Conservation (phyloP, 2,797 vertebrate species). For the Acestrorhynchus altus region DNA sequence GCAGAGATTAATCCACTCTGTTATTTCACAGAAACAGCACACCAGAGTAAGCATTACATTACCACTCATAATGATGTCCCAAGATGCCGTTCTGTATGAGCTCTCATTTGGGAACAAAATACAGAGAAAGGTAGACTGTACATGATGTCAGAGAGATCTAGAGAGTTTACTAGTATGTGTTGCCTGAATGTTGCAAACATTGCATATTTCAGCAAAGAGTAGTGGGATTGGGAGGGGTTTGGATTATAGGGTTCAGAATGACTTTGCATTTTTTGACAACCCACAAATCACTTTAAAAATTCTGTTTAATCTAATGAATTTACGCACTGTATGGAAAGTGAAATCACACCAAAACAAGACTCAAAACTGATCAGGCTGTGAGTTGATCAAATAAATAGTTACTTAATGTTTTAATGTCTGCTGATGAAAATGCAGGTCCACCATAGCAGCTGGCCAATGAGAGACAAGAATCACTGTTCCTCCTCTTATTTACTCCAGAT, state of each 20-base stretch:
- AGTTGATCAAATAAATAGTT: neutral
- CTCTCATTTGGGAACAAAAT: neutral
- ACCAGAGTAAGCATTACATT: neutral
- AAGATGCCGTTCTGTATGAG: neutral
- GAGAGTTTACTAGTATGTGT: neutral
- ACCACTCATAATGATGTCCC: constrained; percentile 49
- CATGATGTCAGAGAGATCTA: constrained; percentile 8
- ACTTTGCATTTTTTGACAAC: constrained; percentile 34
- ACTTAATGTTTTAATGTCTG: neutral
- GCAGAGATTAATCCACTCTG: neutral
- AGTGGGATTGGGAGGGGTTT: constrained; percentile 23
- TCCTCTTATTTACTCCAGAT: constrained; percentile 31
- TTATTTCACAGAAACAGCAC: constrained; percentile 35
- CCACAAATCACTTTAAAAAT: neutral
- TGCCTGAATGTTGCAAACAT: constrained; percentile 8
- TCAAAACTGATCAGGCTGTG: neutral
- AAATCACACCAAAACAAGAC: neutral
- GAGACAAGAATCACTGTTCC: constrained; percentile 24
- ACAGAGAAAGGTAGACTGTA: neutral
- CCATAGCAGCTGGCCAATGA: constrained; percentile 33
- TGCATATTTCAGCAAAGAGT: constrained; percentile 17
- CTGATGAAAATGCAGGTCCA: constrained; percentile 11
- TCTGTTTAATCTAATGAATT: no score
- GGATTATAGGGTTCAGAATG: constrained; percentile 13
- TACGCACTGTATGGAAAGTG: no score